A percentile compares a stretch with the other conserved stretches of the same genome.
Evolutionary conservation across 1,140 invertebrate genomes (phyloP).

Genomic region (Bombus ignitus): DNA sequence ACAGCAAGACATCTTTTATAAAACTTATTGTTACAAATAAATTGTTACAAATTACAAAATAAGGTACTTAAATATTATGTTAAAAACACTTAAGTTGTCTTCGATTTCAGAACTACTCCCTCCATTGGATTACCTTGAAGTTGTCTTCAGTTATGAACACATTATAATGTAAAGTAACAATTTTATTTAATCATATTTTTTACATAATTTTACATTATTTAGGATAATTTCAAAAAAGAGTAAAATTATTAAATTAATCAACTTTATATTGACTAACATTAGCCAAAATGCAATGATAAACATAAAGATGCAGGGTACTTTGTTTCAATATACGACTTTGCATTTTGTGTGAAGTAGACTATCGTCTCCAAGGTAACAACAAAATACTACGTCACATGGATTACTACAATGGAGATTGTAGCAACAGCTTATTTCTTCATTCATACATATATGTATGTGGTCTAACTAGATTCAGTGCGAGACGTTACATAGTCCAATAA

Average conservation of each 20-base stretch:
- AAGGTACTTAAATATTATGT: conserved; percentile 14
- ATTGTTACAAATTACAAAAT: not conserved
- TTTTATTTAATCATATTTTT: not conserved
- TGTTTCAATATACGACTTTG: conserved; percentile 22
- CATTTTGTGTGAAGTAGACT: conserved; percentile 16
- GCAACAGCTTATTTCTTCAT: conserved; percentile 42
- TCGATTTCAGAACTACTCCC: conserved; percentile 42
- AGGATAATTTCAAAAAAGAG: no score
- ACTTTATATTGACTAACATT: not conserved
- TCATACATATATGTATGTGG: conserved; percentile 1
- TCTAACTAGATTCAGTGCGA: not conserved
- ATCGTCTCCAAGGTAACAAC: conserved; percentile 62
- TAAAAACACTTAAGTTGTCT: conserved; percentile 11
- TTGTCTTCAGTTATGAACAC: not conserved
- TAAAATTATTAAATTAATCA: not conserved
- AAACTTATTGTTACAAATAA: not conserved
- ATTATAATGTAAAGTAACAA: not conserved
- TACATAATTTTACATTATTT: not conserved
- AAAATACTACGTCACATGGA: conserved; percentile 50
- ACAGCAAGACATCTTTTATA: conserved; percentile 77
- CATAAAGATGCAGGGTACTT: not conserved
- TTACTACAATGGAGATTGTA: conserved; percentile 47
- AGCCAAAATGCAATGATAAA: not conserved
- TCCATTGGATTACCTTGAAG: conserved; percentile 28
- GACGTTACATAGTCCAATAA: not conserved